A percentile compares a stretch with the other conserved stretches of the same genome.
These are phyloP conservation scores for Phylloscopus trochilus DNA, from an alignment of 2,113 vertebrate species.

Conservation along the genomic window DNA sequence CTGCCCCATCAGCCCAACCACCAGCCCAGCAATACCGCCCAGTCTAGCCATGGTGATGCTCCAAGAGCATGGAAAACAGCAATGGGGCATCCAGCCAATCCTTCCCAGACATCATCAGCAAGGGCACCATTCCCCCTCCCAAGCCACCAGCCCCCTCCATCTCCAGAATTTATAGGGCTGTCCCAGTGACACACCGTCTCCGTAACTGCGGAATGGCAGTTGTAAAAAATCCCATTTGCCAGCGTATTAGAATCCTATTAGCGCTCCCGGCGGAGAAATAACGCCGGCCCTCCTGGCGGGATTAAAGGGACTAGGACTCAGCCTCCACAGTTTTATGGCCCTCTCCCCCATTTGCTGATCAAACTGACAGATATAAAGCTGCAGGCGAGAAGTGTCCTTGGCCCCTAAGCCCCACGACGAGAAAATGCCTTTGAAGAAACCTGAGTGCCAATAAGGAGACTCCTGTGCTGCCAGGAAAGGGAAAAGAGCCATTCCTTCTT, in stretches of 20 bases:
- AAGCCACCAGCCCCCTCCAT: background rate
- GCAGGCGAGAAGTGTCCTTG: conserved; percentile 69
- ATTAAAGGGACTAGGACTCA: conserved; percentile 67
- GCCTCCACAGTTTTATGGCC: conserved; percentile 64
- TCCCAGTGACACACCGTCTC: conserved; percentile 62
- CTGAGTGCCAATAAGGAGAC: background rate
- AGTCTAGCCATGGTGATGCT: accelerated
- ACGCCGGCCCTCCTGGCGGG: conserved; percentile 66
- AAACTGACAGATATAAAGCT: conserved; percentile 73
- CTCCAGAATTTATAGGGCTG: conserved; percentile 70
- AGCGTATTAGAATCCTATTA: conserved; percentile 81
- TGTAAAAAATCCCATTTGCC: conserved; percentile 84
- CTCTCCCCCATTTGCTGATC: conserved; percentile 61
- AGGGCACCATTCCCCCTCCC: background rate
- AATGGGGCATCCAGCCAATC: accelerated
- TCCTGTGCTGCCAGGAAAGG: background rate
- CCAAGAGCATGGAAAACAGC: background rate
- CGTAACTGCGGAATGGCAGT: conserved; percentile 74
- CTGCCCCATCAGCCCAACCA: background rate
- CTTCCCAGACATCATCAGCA: background rate
- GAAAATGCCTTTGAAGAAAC: conserved; percentile 2
- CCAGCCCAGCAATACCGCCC: accelerated
- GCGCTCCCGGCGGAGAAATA: conserved; percentile 73
- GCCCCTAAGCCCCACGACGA: conserved; percentile 58
- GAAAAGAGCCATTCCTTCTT: background rate